Conservation (phyloP, 2,113 vertebrate genomes). For the Mellivora capensis region DNA sequence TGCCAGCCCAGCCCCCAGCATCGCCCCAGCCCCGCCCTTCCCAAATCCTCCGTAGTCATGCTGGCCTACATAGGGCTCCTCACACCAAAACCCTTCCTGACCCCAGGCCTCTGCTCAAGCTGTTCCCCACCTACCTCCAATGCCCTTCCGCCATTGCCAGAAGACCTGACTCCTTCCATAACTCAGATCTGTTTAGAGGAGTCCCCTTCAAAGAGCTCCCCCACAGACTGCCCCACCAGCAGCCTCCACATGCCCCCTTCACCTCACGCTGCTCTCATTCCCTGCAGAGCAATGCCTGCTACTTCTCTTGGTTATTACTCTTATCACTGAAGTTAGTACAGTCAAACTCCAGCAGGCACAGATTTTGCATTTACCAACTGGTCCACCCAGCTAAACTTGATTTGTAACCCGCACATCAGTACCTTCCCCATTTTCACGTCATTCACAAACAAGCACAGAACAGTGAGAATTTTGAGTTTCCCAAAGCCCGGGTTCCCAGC, state of each 20-base stretch:
- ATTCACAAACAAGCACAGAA: background rate
- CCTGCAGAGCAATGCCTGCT: background rate
- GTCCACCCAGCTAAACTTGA: background rate
- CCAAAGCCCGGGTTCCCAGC: background rate
- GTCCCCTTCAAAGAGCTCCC: background rate
- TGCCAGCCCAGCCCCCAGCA: background rate
- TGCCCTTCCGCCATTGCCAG: background rate
- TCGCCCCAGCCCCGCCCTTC: too few species aligned
- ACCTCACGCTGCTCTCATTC: background rate
- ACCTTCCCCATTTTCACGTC: fast-evolving
- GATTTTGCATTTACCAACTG: background rate
- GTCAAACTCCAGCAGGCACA: background rate
- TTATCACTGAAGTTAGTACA: background rate
- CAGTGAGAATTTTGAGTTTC: background rate
- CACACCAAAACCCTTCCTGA: background rate
- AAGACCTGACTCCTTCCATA: background rate
- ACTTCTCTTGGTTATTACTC: too few species aligned
- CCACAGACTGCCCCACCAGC: background rate
- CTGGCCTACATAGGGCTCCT: background rate
- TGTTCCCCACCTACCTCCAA: background rate
- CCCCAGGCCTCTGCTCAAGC: background rate
- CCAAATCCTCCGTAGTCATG: background rate
- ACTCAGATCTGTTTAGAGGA: background rate
- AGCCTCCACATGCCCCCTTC: too few species aligned
- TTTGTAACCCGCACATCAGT: background rate